Percentiles rank a stretch among this genome's conserved stretches.
Evolutionary conservation across 2,888 invertebrate species (phyloP).

Genomic region (Heliconius aoede): DNA sequence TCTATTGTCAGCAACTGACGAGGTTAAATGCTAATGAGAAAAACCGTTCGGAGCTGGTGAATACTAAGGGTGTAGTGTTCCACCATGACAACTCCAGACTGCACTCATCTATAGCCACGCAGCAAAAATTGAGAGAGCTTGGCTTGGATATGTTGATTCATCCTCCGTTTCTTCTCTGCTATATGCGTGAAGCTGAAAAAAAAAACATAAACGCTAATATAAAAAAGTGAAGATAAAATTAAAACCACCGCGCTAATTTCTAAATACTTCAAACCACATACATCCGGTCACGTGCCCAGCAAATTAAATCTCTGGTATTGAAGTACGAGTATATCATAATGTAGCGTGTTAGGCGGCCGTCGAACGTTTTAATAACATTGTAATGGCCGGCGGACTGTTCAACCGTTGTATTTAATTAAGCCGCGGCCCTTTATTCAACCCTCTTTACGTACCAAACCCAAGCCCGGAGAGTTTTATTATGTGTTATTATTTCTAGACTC

Average conservation of each 20-base stretch:
- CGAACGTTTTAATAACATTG: constrained; percentile 82
- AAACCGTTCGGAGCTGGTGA: no score
- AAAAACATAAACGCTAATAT: constrained; percentile 13
- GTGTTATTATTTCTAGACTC: constrained; percentile 67
- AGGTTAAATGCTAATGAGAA: no score
- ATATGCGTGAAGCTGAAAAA: no score
- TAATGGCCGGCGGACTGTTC: constrained; percentile 74
- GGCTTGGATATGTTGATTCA: no score
- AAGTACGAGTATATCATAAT: constrained; percentile 74
- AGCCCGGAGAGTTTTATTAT: constrained; percentile 69
- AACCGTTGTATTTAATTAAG: constrained; percentile 78
- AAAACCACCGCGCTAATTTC: background rate
- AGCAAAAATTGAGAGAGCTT: no score
- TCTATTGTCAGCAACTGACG: no score
- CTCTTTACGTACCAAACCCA: constrained; percentile 54
- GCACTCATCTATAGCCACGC: no score
- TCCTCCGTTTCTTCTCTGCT: no score
- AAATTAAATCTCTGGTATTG: constrained; percentile 72
- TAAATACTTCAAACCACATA: constrained; percentile 44
- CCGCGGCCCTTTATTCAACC: constrained; percentile 65
- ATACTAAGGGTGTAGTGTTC: no score
- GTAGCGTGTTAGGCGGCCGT: constrained; percentile 69
- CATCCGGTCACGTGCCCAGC: constrained; percentile 53
- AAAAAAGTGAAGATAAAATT: constrained; percentile 12
- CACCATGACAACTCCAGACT: no score